Evolutionary conservation across 2,888 invertebrate species (phyloP), one percentile per base, ranked within the genome.

Genomic region (Iphiclides podalirius): DNA sequence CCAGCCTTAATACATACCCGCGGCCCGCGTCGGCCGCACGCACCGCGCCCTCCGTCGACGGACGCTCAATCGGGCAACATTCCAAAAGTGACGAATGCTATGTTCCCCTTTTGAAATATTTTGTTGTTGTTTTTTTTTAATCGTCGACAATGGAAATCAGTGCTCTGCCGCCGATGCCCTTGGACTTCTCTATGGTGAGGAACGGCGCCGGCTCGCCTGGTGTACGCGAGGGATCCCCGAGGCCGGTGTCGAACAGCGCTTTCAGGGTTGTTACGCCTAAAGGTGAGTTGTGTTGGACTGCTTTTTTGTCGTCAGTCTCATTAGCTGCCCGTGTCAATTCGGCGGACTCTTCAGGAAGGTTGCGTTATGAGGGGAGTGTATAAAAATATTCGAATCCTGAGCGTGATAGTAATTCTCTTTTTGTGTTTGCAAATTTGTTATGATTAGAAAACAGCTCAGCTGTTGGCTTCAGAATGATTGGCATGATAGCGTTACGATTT

Each of bases 261-360:
- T 93, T 93, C 71, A 88, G 92, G 61, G 90, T 93, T 46, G 93
- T 93, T 63, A 92, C 92, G 1, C 93, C 92, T 2, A 92, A 92
- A 85, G 92, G 91, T 79, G 80, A 79, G 74, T 56, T 54, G 36
- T 15, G 14, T 36, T 8, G 6, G 11, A 37, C n/a, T 15, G 38
- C 17, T 38, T 38, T 17, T 11, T 37, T 12, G 4, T 23, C 8
- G 4, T 23, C 8, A 38, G 20, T 16, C 11, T 11, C 2, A 16
- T 16, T 23, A 23, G 23, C 12, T 28, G 28, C 28, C 28, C 2
- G 28, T 28, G n/a, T 28, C 8, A 20, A 6, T 6, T 20, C 6
- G 6, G 4, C 3, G 20, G 3, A 4, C 6, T 20, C 20, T 20
- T 20, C 33, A n/a, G n/a, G n/a, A n/a, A n/a, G n/a, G n/a, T n/a